These are phyloP conservation scores for Podargus strigoides DNA, from an alignment of 2,797 vertebrate species.

Conservation along the genomic window DNA sequence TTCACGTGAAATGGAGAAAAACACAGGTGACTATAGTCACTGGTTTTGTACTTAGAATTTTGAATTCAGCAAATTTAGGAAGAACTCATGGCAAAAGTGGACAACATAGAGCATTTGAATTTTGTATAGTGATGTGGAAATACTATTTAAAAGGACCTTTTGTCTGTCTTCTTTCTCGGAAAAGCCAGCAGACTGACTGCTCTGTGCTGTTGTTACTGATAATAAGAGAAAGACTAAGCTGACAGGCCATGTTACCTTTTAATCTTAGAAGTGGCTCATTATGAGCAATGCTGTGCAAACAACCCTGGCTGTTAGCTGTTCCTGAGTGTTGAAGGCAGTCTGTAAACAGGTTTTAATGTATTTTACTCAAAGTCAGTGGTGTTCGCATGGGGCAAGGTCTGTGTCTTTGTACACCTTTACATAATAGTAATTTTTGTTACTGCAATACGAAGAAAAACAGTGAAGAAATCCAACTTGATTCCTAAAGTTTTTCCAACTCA, in stretches of 20 bases:
- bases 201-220: background rate
- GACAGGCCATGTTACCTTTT: background rate
- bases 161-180: background rate
- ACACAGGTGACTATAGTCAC: accelerated
- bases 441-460: background rate
- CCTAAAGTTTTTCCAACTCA: background rate
- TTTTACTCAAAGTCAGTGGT: background rate
- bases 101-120: background rate
- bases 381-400: background rate
- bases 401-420: background rate
- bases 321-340: background rate
- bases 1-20: too few species aligned
- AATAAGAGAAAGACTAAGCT: background rate
- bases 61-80: background rate
- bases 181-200: background rate
- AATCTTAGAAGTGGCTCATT: background rate
- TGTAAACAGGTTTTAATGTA: background rate
- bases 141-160: background rate
- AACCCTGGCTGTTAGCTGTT: background rate
- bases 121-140: background rate
- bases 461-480: background rate
- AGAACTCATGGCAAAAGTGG: background rate
- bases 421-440: background rate
- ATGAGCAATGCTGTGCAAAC: background rate
- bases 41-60: background rate